phyloP scores from a whole-genome alignment of 2,113 vertebrate genomes.

The Nansenia antarctica region DNA sequence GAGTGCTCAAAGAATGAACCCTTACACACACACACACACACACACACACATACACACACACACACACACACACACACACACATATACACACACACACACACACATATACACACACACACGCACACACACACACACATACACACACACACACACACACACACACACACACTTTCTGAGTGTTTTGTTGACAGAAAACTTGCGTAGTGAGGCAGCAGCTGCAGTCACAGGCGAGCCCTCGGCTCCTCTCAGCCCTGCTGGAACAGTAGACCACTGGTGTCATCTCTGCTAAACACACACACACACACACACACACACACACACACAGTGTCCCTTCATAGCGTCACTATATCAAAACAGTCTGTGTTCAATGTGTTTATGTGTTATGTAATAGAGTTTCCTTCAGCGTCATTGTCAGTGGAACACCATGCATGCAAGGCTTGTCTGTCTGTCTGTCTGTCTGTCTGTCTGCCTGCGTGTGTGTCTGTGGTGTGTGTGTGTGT shows the following conservation, averaged over 20 bases:
- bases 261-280: too few species aligned
- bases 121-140: conserved; percentile 5
- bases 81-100: conserved; percentile 16
- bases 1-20: too few species aligned
- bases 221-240: too few species aligned
- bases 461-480: too few species aligned
- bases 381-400: not conserved
- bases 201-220: conserved; percentile 2
- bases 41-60: conserved; percentile 28
- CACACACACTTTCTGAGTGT: conserved; percentile 17
- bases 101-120: conserved; percentile 1
- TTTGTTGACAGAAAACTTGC: not conserved
- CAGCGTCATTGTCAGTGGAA: not conserved
- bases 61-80: conserved; percentile 17
- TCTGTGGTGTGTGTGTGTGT: not conserved
- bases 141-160: conserved; percentile 29
- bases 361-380: not conserved
- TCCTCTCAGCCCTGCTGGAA: too few species aligned
- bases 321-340: too few species aligned
- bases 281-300: too few species aligned
- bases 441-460: not conserved
- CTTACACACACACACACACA: conserved; percentile 13
- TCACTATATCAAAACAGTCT: too few species aligned
- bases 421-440: not conserved
- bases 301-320: too few species aligned